phyloP scores from a whole-genome alignment of 2,888 invertebrate species.

The Lasioglossum oenotherae region DNA sequence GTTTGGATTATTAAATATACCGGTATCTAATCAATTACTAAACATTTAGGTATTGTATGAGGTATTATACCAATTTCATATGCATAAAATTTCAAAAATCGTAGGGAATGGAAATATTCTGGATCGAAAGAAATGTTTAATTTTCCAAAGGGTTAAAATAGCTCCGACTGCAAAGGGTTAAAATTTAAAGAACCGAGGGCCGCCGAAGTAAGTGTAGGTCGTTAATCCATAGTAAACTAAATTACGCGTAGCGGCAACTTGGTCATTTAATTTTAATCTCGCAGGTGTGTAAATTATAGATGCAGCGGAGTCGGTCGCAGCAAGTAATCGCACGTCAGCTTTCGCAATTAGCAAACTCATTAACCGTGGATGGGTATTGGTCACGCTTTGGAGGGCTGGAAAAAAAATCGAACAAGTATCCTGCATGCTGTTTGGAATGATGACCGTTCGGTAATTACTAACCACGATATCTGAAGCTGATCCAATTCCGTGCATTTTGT shows the following conservation, averaged over 20 bases:
- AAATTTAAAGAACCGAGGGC: neutral
- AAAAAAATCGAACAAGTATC: slow-evolving; percentile 7
- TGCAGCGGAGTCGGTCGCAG: neutral
- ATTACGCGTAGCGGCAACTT: neutral
- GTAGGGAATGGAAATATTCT: too few relatives aligned
- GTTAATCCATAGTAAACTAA: neutral
- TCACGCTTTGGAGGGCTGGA: neutral
- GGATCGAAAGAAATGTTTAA: too few relatives aligned
- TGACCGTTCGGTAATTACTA: slow-evolving; percentile 18
- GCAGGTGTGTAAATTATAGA: neutral
- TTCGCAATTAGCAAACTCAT: slow-evolving; percentile 9
- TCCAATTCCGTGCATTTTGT: slow-evolving; percentile 61
- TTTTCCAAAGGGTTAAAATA: too few relatives aligned
- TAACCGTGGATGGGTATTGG: neutral
- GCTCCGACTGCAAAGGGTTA: too few relatives aligned
- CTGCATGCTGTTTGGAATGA: neutral
- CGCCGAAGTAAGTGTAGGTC: neutral
- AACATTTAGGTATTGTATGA: too few relatives aligned
- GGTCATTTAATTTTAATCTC: neutral
- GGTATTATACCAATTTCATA: too few relatives aligned
- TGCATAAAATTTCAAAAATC: too few relatives aligned
- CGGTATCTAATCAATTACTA: too few relatives aligned
- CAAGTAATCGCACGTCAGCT: neutral
- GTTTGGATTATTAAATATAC: too few relatives aligned
- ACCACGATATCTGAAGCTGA: slow-evolving; percentile 4